Conservation (phyloP, 2,888 invertebrate genomes). For the Salticus scenicus region DNA sequence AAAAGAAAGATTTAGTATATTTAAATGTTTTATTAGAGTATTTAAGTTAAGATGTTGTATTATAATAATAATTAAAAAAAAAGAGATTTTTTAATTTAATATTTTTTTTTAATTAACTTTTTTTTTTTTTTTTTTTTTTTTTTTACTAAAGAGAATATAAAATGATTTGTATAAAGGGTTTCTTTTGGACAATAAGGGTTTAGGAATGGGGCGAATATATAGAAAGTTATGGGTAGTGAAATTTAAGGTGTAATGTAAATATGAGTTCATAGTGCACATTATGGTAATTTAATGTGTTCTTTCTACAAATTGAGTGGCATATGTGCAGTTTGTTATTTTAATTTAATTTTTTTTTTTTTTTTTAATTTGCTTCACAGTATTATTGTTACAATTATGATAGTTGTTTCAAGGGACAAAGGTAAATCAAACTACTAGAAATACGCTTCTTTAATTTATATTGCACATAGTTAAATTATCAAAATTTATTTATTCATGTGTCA, state of each 20-base stretch:
- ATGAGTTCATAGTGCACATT: slow-evolving; percentile 56
- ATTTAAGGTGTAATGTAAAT: slow-evolving; percentile 61
- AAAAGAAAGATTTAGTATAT: slow-evolving; percentile 5
- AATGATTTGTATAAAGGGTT: slow-evolving; percentile 52
- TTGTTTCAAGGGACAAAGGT: slow-evolving; percentile 29
- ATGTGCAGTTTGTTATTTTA: slow-evolving; percentile 64
- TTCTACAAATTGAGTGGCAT: slow-evolving; percentile 47
- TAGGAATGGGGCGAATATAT: slow-evolving; percentile 59
- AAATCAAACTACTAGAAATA: slow-evolving; percentile 28
- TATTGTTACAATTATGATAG: slow-evolving; percentile 58
- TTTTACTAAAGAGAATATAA: too few relatives aligned
- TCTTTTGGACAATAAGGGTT: slow-evolving; percentile 64
- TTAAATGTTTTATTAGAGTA: slow-evolving; percentile 44
- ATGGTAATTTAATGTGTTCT: slow-evolving; percentile 60
- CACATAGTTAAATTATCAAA: slow-evolving; percentile 5
- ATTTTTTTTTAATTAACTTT: slow-evolving; percentile 41
- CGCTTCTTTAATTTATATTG: slow-evolving; percentile 13
- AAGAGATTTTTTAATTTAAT: slow-evolving; percentile 27
- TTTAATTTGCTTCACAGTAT: slow-evolving; percentile 67
- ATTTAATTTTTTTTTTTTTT: too few relatives aligned
- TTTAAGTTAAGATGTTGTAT: slow-evolving; percentile 36
- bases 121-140: too few relatives aligned
- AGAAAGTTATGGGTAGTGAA: slow-evolving; percentile 64
- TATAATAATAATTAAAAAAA: slow-evolving; percentile 24
- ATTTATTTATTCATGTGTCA: slow-evolving; percentile 6